These are phyloP conservation scores for Trichonephila clavipes DNA, from an alignment of 1,140 invertebrate species.

Conservation along the genomic window DNA sequence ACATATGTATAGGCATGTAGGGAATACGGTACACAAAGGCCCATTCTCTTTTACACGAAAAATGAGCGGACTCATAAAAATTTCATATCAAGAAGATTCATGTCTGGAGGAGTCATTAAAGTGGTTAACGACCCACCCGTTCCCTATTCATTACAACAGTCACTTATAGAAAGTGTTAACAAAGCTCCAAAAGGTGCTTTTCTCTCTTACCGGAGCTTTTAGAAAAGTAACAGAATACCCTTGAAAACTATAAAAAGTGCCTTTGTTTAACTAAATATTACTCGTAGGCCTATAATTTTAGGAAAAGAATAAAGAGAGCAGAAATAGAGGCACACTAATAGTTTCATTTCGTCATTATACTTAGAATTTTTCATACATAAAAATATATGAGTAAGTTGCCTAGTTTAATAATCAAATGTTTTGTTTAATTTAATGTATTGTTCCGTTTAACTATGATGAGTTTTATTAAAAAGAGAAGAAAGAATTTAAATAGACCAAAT, in stretches of 20 bases:
- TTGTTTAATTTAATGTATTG: too few relatives aligned
- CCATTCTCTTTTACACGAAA: background rate
- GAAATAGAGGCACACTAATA: background rate
- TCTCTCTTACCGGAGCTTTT: background rate
- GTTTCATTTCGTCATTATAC: too few relatives aligned
- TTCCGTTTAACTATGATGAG: too few relatives aligned
- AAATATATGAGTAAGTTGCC: too few relatives aligned
- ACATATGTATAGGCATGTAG: too few relatives aligned
- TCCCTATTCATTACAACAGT: background rate
- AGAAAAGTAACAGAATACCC: background rate
- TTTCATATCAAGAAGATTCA: slow-evolving; percentile 8
- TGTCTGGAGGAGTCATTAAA: background rate
- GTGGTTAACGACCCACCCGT: background rate
- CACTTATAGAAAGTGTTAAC: background rate
- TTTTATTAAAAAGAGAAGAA: too few relatives aligned
- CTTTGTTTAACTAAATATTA: background rate
- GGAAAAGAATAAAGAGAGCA: background rate
- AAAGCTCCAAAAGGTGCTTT: background rate
- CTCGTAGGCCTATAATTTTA: background rate
- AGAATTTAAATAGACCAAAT: too few relatives aligned
- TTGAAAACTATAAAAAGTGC: background rate
- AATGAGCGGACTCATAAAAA: background rate
- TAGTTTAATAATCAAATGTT: too few relatives aligned
- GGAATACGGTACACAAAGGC: too few relatives aligned
- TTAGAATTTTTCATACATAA: too few relatives aligned